Evolutionary conservation across 2,888 invertebrate genomes (phyloP), one percentile per base, ranked within the genome.

Genomic region (Apodemia duryi): DNA sequence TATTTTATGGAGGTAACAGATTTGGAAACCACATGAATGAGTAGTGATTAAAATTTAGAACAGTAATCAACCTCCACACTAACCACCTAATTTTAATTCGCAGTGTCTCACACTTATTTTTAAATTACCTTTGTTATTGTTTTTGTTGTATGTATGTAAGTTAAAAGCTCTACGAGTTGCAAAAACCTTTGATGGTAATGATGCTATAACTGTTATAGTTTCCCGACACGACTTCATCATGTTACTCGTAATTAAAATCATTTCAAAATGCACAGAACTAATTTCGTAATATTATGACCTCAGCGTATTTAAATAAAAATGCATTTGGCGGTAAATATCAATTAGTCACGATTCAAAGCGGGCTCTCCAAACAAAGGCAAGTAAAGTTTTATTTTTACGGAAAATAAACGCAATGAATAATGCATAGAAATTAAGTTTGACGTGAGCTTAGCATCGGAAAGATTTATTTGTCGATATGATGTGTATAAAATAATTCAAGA

Each of bases 401-500:
- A 80, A 78, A 79, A 85, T 85, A 85, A 71, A 82, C 85, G 83
- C 83, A 73, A 88, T 91, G 91, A 89, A 90, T 91, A 88, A 91
- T 91, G 85, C 87, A 90, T 88, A 83, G 86, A 88, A 89, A 91
- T 91, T 89, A 90, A 88, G 83, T 90, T 90, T 88, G 88, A 89
- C 87, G 87, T 79, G 81, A 88, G 91, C 91, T 91, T 91, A 89
- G 86, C 85, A 84, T 80, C 82, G 78, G 71, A 84, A 88, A 91
- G 91, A 91, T 91, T 90, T 91, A 91, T 90, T 88, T 84, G 81
- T 79, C 85, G 87, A 87, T 89, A 90, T 90, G 90, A 90, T 87
- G 46, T 46, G 89, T 89, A 87, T 88, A 88, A 89, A 88, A 90
- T 88, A 90, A 89, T 90, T 85, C 86, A 87, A 90, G 84, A 89